Base-by-base conservation (phyloP, 2,797 vertebrate species). In the Sternotherus odoratus region DNA sequence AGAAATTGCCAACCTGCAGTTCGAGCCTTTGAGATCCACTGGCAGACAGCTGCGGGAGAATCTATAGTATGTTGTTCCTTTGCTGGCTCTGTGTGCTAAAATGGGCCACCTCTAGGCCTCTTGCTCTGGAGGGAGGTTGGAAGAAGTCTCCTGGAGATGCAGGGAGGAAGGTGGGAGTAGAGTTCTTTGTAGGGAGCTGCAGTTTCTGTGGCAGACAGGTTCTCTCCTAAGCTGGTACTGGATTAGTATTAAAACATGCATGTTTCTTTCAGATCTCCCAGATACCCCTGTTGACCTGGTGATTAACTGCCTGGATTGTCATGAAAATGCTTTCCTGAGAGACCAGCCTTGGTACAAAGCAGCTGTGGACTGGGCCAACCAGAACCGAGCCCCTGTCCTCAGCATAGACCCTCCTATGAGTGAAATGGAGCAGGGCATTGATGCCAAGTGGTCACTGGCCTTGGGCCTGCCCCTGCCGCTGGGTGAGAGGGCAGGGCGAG, bases 221-320 rank as follows among this genome's bases (percentile, higher is more conserved):
- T 36, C 77, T 36, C 8, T 36, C 30, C 26, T 48, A 11, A 17
- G 7, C 12, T 4, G 1, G 12, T 43, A 36, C 50, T 63, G 3
- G 5, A 51, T 0, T 0, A 66, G 85, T 78, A 30, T 86, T 90
- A 33, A 12, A 0, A 1, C 50, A 11, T 30, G 5, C 3, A 5
- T 87, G 19, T 95, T 87, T 93, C 79, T 79, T 86, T 24, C 98
- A 99, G 99, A 99, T 96, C 99, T 99, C 82, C 99, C 99, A 5
- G 98, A 98, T 86, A 99, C 98, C 46, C 99, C 99, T 0, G 99
- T 99, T 57, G 99, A 99, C 98, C 98, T 99, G 28, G 99, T 99
- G 93, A 99, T 99, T 96, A 99, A 99, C 98, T 99, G 99, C 97
- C 98, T 99, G 97, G 99, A 99, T 98, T 99, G 99, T 94, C 99